Percentiles rank a stretch among this genome's conserved stretches.
These are phyloP conservation scores for Rhinophrynus dorsalis DNA, from an alignment of 2,797 vertebrate species.

Conservation along the genomic window DNA sequence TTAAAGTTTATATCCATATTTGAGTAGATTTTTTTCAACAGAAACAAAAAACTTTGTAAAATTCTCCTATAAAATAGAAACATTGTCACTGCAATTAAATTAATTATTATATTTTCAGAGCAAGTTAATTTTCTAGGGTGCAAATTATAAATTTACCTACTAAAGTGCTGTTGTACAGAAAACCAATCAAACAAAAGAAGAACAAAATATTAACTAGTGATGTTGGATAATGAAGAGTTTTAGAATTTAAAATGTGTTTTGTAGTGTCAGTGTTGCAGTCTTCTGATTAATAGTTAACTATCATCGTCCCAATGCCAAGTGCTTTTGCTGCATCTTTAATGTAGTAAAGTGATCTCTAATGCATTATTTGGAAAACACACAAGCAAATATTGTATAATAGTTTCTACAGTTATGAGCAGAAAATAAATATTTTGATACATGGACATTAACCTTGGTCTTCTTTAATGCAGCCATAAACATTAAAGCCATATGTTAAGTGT, in stretches of 20 bases:
- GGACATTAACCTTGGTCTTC: background rate
- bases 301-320: background rate
- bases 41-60: no score
- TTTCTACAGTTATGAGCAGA: background rate
- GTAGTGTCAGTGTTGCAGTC: no score
- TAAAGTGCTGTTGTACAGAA: background rate
- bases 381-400: background rate
- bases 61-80: no score
- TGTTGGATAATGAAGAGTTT: background rate
- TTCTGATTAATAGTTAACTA: background rate
- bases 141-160: no score
- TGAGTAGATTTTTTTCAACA: no score
- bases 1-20: no score
- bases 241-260: background rate
- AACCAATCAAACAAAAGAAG: background rate
- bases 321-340: slow-evolving; percentile 3
- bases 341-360: background rate
- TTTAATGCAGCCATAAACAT: background rate
- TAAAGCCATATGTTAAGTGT: background rate
- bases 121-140: no score
- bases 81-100: no score
- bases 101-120: no score
- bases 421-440: background rate
- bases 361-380: background rate
- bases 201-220: no score